Evolutionary conservation across 2,797 vertebrate genomes (phyloP).

Genomic region (Poeciliopsis turneri): DNA sequence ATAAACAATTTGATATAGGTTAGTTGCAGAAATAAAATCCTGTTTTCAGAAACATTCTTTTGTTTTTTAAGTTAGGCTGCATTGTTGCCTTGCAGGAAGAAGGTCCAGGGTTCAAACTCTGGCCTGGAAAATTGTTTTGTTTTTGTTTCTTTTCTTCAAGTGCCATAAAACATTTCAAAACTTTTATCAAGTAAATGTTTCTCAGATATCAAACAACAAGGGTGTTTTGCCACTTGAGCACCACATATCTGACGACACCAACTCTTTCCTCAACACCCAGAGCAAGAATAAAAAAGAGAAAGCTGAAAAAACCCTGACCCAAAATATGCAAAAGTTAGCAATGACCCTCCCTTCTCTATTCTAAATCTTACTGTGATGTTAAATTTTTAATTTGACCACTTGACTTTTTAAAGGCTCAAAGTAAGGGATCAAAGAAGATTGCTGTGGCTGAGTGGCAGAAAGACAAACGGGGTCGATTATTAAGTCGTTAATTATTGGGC

Average conservation of each 20-base stretch:
- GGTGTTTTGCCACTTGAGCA: neutral
- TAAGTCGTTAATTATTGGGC: conserved; percentile 50
- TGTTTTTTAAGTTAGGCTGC: neutral
- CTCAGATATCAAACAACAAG: neutral
- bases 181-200: conserved; percentile 1
- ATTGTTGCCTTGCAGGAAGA: neutral
- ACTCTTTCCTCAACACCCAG: neutral
- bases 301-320: neutral
- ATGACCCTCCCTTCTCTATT: neutral
- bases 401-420: conserved; percentile 8
- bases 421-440: conserved; percentile 16
- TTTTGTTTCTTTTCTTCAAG: neutral
- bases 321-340: neutral
- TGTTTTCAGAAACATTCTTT: neutral
- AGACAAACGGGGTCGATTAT: conserved; percentile 41
- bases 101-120: neutral
- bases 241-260: too few relatives aligned
- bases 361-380: neutral
- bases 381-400: neutral
- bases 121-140: neutral
- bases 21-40: neutral
- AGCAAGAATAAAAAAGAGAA: neutral
- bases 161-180: neutral
- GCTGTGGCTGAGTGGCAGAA: conserved; percentile 22
- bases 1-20: neutral